These are phyloP conservation scores for Thysanoteuthis rhombus DNA, from an alignment of 2,888 invertebrate genomes.

Conservation along the genomic window DNA sequence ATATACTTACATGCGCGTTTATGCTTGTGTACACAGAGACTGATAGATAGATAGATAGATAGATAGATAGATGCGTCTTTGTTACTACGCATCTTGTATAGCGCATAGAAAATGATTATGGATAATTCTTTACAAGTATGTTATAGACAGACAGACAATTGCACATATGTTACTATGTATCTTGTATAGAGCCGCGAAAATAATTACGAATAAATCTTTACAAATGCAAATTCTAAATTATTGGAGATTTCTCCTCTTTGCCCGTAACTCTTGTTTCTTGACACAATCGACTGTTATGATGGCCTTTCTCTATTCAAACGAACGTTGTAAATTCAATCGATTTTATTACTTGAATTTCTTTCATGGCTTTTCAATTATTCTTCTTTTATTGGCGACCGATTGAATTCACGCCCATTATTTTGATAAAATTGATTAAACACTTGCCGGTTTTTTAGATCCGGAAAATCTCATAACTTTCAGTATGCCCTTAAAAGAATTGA, in stretches of 20 bases:
- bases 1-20: too few relatives aligned
- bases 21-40: too few relatives aligned
- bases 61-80: too few relatives aligned
- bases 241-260: background rate
- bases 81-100: too few relatives aligned
- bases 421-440: background rate
- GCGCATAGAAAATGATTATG: too few relatives aligned
- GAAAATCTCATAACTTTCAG: too few relatives aligned
- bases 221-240: background rate
- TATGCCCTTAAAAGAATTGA: too few relatives aligned
- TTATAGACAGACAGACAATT: too few relatives aligned
- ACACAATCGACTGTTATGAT: background rate
- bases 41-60: too few relatives aligned
- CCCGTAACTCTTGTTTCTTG: background rate
- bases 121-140: too few relatives aligned
- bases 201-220: background rate
- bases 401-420: background rate
- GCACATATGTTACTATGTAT: background rate
- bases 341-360: background rate
- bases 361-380: background rate
- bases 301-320: background rate
- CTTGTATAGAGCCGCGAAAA: background rate
- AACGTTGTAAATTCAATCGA: background rate
- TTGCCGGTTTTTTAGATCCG: background rate
- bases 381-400: background rate